phyloP scores from a whole-genome alignment of 2,113 vertebrate species.

The Heterotilapia buettikoferi region DNA sequence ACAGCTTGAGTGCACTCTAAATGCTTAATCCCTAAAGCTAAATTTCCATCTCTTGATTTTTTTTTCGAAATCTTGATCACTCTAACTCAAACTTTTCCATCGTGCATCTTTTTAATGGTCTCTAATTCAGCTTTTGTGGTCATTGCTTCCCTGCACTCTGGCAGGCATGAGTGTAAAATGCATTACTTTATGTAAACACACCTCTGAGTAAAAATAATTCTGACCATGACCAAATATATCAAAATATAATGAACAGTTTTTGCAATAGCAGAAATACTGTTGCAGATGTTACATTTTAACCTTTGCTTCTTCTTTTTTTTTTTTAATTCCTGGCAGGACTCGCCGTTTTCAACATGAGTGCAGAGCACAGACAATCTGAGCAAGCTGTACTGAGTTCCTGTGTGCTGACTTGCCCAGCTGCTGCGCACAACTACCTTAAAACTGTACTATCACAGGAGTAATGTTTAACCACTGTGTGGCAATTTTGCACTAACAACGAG shows the following conservation, averaged over 20 bases:
- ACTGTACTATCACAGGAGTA: slow-evolving; percentile 48
- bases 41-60: neutral
- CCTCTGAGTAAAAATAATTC: neutral
- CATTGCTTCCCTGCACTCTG: neutral
- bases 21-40: neutral
- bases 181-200: neutral
- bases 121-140: neutral
- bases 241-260: neutral
- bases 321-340: neutral
- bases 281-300: neutral
- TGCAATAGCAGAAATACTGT: neutral
- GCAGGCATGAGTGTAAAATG: neutral
- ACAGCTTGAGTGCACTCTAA: slow-evolving; percentile 16
- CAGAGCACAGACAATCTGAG: slow-evolving; percentile 2
- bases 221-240: neutral
- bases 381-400: slow-evolving; percentile 3
- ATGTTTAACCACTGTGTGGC: slow-evolving; percentile 84
- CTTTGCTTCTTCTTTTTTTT: neutral
- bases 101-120: slow-evolving; percentile 12
- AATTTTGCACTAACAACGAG: slow-evolving; percentile 77
- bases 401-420: slow-evolving; percentile 28
- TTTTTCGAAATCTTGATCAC: slow-evolving; percentile 14
- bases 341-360: neutral
- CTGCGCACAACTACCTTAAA: slow-evolving; percentile 40
- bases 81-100: slow-evolving; percentile 5